Percentiles rank a stretch among this genome's conserved stretches.
Evolutionary conservation across 2,113 vertebrate genomes (phyloP).

Genomic region (Bubo scandiacus): DNA sequence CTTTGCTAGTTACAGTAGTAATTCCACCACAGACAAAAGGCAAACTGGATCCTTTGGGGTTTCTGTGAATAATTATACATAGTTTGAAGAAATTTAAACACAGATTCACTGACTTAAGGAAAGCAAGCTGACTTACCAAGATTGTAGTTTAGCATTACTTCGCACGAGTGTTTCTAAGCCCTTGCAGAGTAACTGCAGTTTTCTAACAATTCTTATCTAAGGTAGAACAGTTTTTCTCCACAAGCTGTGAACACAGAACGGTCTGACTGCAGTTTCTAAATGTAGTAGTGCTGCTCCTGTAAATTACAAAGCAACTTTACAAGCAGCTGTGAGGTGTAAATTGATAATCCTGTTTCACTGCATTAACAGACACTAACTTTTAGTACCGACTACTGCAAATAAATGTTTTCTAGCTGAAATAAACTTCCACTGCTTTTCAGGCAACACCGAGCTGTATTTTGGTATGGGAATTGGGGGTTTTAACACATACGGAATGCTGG

Average conservation of each 20-base stretch:
- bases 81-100: neutral
- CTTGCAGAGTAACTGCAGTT: no score
- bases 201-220: neutral
- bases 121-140: neutral
- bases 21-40: neutral
- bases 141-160: rapidly evolving
- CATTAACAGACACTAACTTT: neutral
- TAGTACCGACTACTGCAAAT: neutral
- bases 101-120: neutral
- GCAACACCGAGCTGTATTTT: neutral
- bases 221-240: neutral
- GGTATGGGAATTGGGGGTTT: neutral
- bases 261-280: neutral
- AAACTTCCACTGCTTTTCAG: neutral
- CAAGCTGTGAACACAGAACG: rapidly evolving
- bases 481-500: rapidly evolving
- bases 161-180: neutral
- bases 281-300: neutral
- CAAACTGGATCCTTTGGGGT: neutral
- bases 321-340: neutral
- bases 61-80: neutral
- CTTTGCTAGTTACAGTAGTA: neutral
- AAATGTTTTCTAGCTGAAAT: neutral
- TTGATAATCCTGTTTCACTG: neutral
- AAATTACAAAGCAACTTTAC: neutral